Evolutionary conservation across 1,140 invertebrate species (phyloP).

Genomic region (Atopsyche davidsoni): DNA sequence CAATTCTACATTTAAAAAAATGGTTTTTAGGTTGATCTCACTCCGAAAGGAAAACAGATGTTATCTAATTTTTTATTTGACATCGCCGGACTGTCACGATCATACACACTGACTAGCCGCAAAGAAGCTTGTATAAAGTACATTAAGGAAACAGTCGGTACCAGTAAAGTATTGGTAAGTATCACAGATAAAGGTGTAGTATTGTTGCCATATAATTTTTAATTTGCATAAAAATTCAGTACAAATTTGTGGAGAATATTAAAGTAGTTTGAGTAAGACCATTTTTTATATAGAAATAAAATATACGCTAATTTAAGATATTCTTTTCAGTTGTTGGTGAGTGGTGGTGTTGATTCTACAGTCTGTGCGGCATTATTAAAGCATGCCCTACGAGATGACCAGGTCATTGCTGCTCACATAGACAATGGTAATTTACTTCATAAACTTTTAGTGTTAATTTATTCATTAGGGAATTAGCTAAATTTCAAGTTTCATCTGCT

Average conservation of each 20-base stretch:
- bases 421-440: constrained; percentile 71
- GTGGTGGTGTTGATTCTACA: constrained; percentile 97
- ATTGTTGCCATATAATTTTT: constrained; percentile 4
- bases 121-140: constrained; percentile 92
- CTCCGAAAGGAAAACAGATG: constrained; percentile 85
- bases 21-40: constrained; percentile 74
- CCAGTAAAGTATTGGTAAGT: constrained; percentile 89
- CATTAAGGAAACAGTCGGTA: constrained; percentile 84
- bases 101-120: constrained; percentile 82
- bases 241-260: too few species aligned
- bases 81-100: constrained; percentile 77
- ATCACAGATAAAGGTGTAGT: constrained; percentile 1
- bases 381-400: constrained; percentile 81
- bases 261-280: too few species aligned
- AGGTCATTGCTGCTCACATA: constrained; percentile 95
- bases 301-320: constrained; percentile 18
- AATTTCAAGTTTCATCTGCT: too few species aligned
- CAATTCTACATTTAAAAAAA: constrained; percentile 5
- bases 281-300: background rate
- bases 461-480: too few species aligned
- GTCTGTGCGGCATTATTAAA: constrained; percentile 94
- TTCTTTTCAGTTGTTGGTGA: constrained; percentile 71
- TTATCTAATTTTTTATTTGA: constrained; percentile 93
- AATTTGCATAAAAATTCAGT: constrained; percentile 14
- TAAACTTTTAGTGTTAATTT: too few species aligned